These are phyloP conservation scores for Schrankia costaestrigalis DNA, from an alignment of 2,888 invertebrate genomes.

Conservation along the genomic window DNA sequence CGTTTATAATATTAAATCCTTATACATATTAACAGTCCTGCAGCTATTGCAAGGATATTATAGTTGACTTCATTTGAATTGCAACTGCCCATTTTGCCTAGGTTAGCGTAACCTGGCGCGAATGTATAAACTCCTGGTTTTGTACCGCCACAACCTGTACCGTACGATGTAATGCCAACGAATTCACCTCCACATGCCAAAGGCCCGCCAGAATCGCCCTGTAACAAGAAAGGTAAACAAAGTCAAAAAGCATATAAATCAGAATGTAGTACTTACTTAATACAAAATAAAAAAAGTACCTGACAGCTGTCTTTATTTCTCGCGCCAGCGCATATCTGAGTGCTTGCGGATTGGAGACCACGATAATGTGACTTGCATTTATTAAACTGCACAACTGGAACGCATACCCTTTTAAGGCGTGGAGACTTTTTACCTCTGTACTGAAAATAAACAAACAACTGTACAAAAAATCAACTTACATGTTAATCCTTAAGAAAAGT, in stretches of 20 bases:
- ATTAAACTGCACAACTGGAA: not conserved
- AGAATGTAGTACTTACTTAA: no score
- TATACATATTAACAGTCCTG: no score
- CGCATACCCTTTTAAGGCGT: not conserved
- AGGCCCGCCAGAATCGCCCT: constrained; percentile 4
- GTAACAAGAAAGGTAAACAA: not conserved
- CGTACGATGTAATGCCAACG: not conserved
- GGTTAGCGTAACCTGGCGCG: not conserved
- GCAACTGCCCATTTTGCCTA: no score
- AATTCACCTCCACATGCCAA: constrained; percentile 1
- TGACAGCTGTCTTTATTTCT: not conserved
- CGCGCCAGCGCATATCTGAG: not conserved
- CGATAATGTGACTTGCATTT: not conserved
- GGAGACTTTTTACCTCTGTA: no score
- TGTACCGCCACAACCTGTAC: not conserved
- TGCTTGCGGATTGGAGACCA: not conserved
- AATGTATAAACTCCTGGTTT: not conserved
- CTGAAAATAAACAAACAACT: no score
- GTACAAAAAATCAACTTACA: no score
- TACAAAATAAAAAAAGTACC: no score
- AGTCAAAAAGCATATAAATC: no score
- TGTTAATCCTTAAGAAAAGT: no score
- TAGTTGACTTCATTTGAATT: not conserved
- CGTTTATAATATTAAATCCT: no score
- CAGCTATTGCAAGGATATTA: not conserved